These are phyloP conservation scores for Acrocyrtus sp. DNA, from an alignment of 2,888 invertebrate genomes.

Conservation along the genomic window DNA sequence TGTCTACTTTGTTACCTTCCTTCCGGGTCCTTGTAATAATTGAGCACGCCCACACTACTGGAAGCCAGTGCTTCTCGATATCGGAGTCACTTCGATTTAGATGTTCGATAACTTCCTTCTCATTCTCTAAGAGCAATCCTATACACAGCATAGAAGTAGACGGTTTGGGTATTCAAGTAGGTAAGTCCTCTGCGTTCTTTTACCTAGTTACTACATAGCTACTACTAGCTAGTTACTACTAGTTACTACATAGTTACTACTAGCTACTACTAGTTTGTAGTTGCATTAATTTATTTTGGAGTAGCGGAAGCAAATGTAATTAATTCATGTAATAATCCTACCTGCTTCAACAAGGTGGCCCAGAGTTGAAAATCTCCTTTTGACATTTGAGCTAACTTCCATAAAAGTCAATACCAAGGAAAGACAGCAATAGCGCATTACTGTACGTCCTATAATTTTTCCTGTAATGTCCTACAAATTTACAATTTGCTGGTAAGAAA, in stretches of 20 bases:
- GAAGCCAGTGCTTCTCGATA: slow-evolving; percentile 89
- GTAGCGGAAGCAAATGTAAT: too few species aligned
- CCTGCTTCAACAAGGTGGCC: slow-evolving; percentile 83
- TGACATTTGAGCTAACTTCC: slow-evolving; percentile 87
- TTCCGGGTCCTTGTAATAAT: slow-evolving; percentile 88
- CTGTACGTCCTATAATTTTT: slow-evolving; percentile 82
- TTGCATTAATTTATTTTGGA: too few species aligned
- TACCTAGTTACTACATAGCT: too few species aligned
- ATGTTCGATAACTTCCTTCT: slow-evolving; percentile 75
- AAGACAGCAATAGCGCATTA: slow-evolving; percentile 84
- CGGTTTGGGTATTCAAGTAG: not conserved
- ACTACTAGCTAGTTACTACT: too few species aligned
- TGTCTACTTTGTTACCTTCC: slow-evolving; percentile 88
- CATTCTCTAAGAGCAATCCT: slow-evolving; percentile 84
- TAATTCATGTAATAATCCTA: slow-evolving; percentile 42
- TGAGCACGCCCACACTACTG: slow-evolving; percentile 91
- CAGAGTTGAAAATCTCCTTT: slow-evolving; percentile 86
- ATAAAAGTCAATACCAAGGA: slow-evolving; percentile 88
- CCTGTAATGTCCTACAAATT: slow-evolving; percentile 84
- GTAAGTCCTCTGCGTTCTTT: not conserved
- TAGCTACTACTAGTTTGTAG: too few species aligned
- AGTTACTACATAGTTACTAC: too few species aligned
- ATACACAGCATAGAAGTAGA: not conserved
- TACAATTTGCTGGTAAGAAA: too few species aligned
- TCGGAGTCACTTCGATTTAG: slow-evolving; percentile 77